Evolutionary conservation across 2,113 vertebrate genomes (phyloP).

Genomic region (Trematomus loennbergii): DNA sequence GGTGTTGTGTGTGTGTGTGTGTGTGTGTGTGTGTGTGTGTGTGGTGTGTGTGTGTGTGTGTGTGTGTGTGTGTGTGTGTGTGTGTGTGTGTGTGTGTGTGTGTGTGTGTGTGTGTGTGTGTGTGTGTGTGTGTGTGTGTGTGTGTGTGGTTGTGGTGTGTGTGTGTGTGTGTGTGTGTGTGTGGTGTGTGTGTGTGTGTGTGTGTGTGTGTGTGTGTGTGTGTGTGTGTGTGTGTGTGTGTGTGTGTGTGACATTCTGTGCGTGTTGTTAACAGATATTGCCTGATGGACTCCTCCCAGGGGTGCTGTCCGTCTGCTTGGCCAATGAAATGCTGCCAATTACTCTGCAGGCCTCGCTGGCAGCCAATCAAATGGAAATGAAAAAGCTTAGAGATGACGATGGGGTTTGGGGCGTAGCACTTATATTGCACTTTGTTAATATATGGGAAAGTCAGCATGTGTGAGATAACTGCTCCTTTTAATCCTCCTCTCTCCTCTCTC

Average conservation of each 20-base stretch:
- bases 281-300: constrained; percentile 77
- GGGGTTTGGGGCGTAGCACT: constrained; percentile 40
- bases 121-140: constrained; percentile 35
- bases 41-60: constrained; percentile 30
- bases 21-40: constrained; percentile 33
- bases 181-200: constrained; percentile 30
- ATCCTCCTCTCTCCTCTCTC: not conserved
- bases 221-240: constrained; percentile 33
- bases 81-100: constrained; percentile 13
- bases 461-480: not conserved
- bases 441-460: constrained; percentile 11
- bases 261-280: constrained; percentile 54
- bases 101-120: constrained; percentile 24
- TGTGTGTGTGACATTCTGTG: constrained; percentile 30
- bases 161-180: constrained; percentile 29
- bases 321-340: constrained; percentile 81
- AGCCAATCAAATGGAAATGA: constrained; percentile 81
- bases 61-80: constrained; percentile 7
- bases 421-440: constrained; percentile 47
- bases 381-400: constrained; percentile 59
- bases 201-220: constrained; percentile 29
- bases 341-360: constrained; percentile 76
- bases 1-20: constrained; percentile 30
- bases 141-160: constrained; percentile 25
- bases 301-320: constrained; percentile 70